These are phyloP conservation scores for Biston betularia DNA, from an alignment of 2,888 invertebrate genomes.

Conservation along the genomic window DNA sequence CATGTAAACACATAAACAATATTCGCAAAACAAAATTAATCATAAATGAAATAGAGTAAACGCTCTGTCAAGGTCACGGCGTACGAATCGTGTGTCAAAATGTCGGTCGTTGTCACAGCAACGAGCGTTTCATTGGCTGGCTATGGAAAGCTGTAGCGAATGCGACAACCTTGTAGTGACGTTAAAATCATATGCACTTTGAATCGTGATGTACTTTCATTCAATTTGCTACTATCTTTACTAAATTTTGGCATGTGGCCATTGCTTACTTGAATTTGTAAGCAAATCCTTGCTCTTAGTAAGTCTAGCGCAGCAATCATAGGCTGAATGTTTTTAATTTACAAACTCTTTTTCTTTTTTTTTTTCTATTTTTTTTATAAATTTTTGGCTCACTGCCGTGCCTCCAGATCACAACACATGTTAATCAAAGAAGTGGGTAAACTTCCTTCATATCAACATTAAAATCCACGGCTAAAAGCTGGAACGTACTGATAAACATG, in stretches of 20 bases:
- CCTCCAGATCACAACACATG: too few species aligned
- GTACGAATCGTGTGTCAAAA: constrained; percentile 45
- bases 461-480: too few species aligned
- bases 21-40: constrained; percentile 21
- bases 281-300: not conserved
- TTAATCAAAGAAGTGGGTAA: too few species aligned
- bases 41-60: constrained; percentile 45
- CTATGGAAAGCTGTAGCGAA: constrained; percentile 9
- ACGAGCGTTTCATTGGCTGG: constrained; percentile 42
- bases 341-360: too few species aligned
- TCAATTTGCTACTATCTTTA: constrained; percentile 2
- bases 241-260: constrained; percentile 3
- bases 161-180: constrained; percentile 30
- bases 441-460: too few species aligned
- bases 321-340: not conserved
- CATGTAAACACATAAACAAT: constrained; percentile 13
- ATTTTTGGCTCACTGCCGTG: too few species aligned
- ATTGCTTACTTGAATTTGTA: not conserved
- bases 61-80: constrained; percentile 50
- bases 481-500: too few species aligned
- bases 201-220: constrained; percentile 1
- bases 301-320: not conserved
- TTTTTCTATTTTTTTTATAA: too few species aligned
- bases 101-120: constrained; percentile 46
- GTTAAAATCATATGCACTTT: constrained; percentile 24